phyloP scores from a whole-genome alignment of 2,797 vertebrate species.

The Myoxocephalus aenaeus region DNA sequence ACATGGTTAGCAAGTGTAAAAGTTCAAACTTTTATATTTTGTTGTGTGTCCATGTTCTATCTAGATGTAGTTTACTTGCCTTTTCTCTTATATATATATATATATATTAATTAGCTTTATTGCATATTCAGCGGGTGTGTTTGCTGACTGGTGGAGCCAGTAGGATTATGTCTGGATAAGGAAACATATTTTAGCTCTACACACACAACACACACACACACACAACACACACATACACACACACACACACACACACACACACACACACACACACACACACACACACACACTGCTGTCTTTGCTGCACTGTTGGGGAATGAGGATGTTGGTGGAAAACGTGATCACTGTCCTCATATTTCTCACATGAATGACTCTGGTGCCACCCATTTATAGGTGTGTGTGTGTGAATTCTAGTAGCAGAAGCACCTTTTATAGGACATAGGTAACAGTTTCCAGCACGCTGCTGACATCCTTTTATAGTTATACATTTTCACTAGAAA shows the following conservation, averaged over 20 bases:
- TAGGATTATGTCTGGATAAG: constrained; percentile 17
- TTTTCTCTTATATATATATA: not conserved
- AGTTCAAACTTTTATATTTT: not conserved
- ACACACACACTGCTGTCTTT: not conserved
- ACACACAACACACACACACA: not conserved
- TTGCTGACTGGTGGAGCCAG: constrained; percentile 28
- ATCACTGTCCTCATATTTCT: constrained; percentile 54
- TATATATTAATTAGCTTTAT: not conserved
- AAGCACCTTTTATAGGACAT: constrained; percentile 7
- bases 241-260: not conserved
- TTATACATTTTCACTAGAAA: not conserved
- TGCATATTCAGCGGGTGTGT: constrained; percentile 17
- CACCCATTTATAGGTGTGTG: constrained; percentile 32
- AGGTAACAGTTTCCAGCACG: too few species aligned
- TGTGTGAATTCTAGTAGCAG: not conserved
- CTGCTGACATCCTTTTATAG: not conserved
- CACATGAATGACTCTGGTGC: constrained; percentile 26
- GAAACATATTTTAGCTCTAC: constrained; percentile 13
- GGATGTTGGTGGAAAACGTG: constrained; percentile 48
- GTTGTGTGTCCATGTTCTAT: not conserved
- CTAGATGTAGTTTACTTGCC: not conserved
- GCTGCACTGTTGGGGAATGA: constrained; percentile 57
- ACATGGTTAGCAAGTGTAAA: not conserved
- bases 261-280: not conserved
- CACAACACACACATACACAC: not conserved